Conservation (phyloP, 2,113 vertebrate species). For the Zosterops japonicus region DNA sequence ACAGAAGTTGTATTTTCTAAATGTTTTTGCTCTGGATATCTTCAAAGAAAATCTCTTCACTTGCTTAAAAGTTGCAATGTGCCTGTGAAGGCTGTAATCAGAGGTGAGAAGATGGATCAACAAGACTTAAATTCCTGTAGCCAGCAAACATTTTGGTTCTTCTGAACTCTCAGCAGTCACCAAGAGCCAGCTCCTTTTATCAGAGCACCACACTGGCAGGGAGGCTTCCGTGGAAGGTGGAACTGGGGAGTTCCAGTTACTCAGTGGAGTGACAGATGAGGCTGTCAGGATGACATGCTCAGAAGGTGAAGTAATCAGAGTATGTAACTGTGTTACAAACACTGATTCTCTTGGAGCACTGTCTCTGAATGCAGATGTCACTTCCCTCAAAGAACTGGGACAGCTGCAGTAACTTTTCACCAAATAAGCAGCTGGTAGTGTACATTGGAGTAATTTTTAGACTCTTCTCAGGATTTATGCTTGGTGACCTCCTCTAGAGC, state of each 20-base stretch:
- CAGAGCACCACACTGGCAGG: not conserved
- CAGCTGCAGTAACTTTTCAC: conserved; percentile 17
- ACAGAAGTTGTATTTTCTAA: not conserved
- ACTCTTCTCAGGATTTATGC: not conserved
- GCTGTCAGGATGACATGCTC: not conserved
- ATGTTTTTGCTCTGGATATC: not conserved
- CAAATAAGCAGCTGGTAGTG: not conserved
- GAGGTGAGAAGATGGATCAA: not conserved
- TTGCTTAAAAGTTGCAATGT: not conserved
- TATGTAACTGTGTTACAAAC: not conserved
- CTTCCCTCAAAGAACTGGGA: not conserved
- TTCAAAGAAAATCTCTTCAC: not conserved
- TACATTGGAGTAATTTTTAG: not conserved
- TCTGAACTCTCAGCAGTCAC: not conserved
- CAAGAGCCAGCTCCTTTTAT: not conserved
- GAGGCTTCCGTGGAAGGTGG: not conserved
- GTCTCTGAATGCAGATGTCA: not conserved
- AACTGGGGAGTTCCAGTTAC: not conserved
- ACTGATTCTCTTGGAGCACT: not conserved
- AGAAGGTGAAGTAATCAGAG: not conserved
- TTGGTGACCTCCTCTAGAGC: not conserved
- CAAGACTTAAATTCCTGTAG: not conserved
- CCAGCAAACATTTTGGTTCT: not conserved
- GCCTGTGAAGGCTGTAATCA: not conserved
- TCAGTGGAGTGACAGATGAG: rapidly evolving